Conservation (phyloP, 2,797 vertebrate genomes). For the Rhadinocentrus ornatus region DNA sequence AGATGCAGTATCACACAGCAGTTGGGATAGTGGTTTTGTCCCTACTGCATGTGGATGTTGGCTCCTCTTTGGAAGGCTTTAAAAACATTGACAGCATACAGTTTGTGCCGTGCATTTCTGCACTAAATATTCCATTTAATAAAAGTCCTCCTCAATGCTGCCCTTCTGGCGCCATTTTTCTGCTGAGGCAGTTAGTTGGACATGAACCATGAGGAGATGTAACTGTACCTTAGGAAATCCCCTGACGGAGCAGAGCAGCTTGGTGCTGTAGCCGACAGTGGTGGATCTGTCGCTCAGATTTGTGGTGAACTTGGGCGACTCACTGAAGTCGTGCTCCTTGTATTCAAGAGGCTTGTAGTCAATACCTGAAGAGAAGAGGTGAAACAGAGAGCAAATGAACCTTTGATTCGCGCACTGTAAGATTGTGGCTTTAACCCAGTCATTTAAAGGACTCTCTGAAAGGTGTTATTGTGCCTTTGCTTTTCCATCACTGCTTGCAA, state of each 20-base stretch:
- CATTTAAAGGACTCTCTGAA: neutral
- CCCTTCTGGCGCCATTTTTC: neutral
- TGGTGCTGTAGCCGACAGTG: constrained; percentile 93
- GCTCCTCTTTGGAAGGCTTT: neutral
- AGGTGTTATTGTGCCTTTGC: too few relatives aligned
- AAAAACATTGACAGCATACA: neutral
- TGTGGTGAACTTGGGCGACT: constrained; percentile 95
- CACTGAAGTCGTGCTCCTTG: constrained; percentile 85
- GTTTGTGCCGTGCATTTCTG: neutral
- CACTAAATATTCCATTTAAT: neutral
- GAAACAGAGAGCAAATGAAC: neutral
- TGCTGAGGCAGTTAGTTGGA: neutral
- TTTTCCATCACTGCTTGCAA: too few relatives aligned
- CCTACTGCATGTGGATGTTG: neutral
- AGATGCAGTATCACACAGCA: neutral
- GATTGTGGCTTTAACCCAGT: neutral
- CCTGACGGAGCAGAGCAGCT: constrained; percentile 92
- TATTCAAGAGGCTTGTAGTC: constrained; percentile 85
- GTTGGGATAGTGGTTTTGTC: neutral
- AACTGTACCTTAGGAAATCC: constrained; percentile 88
- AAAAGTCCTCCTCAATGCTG: neutral
- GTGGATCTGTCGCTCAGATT: constrained; percentile 86
- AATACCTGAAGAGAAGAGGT: constrained; percentile 77
- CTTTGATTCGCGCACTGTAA: too few relatives aligned
- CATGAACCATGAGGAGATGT: neutral